phyloP scores from a whole-genome alignment of 2,113 vertebrate genomes.

The Sturnira hondurensis region DNA sequence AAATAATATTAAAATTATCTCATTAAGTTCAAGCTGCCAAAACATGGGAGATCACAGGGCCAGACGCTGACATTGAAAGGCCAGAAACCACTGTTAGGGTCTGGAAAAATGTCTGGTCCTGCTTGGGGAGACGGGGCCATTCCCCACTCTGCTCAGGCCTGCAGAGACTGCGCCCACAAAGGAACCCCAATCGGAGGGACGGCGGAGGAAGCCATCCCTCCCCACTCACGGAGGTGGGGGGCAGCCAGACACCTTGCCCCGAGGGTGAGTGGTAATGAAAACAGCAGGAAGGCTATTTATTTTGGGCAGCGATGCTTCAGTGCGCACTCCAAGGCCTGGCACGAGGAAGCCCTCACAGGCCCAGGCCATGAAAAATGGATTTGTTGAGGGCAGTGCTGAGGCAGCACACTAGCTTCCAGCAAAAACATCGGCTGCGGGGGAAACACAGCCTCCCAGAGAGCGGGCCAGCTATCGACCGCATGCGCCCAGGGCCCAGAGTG shows the following conservation, averaged over 20 bases:
- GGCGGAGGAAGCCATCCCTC: not conserved
- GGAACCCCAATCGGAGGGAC: not conserved
- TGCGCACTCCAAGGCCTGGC: slow-evolving; percentile 48
- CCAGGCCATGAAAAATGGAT: slow-evolving; percentile 66
- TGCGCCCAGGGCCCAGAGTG: not conserved
- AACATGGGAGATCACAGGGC: not conserved
- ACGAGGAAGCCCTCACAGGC: not conserved
- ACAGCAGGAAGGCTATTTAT: slow-evolving; percentile 36
- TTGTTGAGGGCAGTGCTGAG: slow-evolving; percentile 64
- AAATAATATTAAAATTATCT: slow-evolving; percentile 41
- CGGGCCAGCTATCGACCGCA: rapidly evolving
- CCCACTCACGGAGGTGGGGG: not conserved
- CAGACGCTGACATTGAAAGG: not conserved
- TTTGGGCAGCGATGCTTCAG: not conserved
- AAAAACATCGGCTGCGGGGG: slow-evolving; percentile 28
- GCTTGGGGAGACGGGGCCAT: not conserved
- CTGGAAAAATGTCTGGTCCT: not conserved
- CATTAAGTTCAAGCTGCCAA: slow-evolving; percentile 43
- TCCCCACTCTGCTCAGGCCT: not conserved
- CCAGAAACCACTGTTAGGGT: not conserved
- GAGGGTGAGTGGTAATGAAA: not conserved
- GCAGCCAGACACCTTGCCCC: not conserved
- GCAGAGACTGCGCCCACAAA: not conserved
- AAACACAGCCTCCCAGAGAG: not conserved
- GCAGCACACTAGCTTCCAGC: slow-evolving; percentile 51